Conservation (phyloP, 2,797 vertebrate genomes). For the Coilia nasus region DNA sequence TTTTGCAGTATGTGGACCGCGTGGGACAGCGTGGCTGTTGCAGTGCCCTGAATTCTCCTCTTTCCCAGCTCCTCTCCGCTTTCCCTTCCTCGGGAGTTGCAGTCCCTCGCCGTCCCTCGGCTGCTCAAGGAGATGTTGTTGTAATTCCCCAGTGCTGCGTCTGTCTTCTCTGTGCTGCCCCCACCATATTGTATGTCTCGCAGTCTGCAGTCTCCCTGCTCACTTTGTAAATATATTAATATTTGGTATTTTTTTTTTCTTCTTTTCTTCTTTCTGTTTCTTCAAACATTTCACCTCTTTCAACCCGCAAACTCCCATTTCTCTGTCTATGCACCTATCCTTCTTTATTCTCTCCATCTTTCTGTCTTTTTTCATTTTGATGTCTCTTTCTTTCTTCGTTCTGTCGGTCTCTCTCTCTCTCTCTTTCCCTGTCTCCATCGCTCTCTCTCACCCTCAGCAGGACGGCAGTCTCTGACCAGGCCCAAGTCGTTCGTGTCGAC, state of each 20-base stretch:
- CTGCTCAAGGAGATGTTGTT: neutral
- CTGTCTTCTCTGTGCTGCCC: neutral
- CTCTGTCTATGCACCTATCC: too few species aligned
- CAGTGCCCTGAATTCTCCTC: neutral
- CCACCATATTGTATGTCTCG: neutral
- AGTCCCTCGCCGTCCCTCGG: neutral
- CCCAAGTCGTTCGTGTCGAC: constrained; percentile 81
- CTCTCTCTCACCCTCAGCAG: constrained; percentile 52
- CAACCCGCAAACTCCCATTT: neutral
- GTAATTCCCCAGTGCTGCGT: neutral
- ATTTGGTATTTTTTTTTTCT: neutral
- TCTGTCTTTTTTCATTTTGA: neutral
- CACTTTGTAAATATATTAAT: neutral
- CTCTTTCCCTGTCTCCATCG: neutral
- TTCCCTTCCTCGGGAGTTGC: neutral
- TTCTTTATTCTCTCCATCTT: neutral
- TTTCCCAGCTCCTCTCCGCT: neutral
- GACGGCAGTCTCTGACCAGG: constrained; percentile 75
- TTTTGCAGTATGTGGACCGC: neutral
- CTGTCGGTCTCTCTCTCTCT: neutral
- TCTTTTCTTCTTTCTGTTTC: neutral
- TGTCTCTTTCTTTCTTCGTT: neutral
- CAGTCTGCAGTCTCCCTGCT: neutral
- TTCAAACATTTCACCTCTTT: neutral
- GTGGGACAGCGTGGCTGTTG: neutral